Conservation (phyloP, 2,797 vertebrate genomes). For the Lutjanus campechanus region DNA sequence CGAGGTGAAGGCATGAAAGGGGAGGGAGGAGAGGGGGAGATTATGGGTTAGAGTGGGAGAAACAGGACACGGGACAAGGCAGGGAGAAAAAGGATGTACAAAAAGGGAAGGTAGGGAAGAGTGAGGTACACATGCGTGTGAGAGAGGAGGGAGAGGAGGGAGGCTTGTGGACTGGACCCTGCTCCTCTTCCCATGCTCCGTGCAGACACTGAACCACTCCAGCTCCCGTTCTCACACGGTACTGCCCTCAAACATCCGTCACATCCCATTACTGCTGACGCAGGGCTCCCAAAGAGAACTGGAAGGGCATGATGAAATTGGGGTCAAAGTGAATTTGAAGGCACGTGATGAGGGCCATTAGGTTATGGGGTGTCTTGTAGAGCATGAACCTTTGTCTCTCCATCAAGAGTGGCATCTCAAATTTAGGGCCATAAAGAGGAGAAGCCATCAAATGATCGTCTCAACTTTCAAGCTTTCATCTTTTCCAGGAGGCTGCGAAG, state of each 20-base stretch:
- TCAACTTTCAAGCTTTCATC: conserved; percentile 34
- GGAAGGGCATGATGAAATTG: conserved; percentile 77
- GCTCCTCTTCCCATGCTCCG: conserved; percentile 81
- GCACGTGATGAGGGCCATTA: conserved; percentile 70
- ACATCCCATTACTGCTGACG: conserved; percentile 84
- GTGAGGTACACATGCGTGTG: not conserved
- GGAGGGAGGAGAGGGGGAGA: conserved; percentile 25
- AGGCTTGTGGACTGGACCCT: conserved; percentile 56
- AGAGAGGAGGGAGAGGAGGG: conserved; percentile 1
- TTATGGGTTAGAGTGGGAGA: conserved; percentile 39
- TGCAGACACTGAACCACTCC: conserved; percentile 68
- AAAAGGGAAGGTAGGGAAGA: conserved; percentile 27
- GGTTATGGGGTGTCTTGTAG: conserved; percentile 73
- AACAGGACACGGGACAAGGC: conserved; percentile 10
- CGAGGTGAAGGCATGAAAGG: conserved; percentile 42
- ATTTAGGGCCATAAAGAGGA: conserved; percentile 49
- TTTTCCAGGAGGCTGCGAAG: conserved; percentile 15
- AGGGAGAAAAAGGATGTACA: conserved; percentile 27
- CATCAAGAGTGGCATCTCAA: conserved; percentile 50
- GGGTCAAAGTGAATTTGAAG: conserved; percentile 80
- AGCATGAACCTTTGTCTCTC: conserved; percentile 70
- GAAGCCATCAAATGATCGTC: conserved; percentile 37
- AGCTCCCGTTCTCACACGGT: conserved; percentile 75
- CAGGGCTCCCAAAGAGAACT: conserved; percentile 71
- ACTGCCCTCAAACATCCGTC: conserved; percentile 78